Base-by-base conservation (phyloP, 2,888 invertebrate genomes). In the Hyppa rectilinea region DNA sequence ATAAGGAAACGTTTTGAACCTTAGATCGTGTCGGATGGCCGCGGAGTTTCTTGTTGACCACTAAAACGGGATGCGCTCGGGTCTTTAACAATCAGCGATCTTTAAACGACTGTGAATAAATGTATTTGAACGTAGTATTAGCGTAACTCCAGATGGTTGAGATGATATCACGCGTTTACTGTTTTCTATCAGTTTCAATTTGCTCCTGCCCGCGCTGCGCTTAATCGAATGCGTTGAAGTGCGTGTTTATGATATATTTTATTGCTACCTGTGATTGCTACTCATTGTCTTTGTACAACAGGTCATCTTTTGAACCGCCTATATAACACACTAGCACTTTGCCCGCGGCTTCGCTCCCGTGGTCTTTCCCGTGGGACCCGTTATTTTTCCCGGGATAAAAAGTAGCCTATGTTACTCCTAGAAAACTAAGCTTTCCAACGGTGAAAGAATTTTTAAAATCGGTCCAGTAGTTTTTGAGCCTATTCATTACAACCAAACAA, bases 11-110 rank as follows among this genome's bases (percentile, higher is more conserved):
- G 52, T 71, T 64, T 65, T 40, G 58, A 31, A 50, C n/a, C 40
- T 71, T 71, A 76, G 26, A 80, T 80, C 71, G 49, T 47, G 45
- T 50, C 43, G 49, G 56, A 64, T 61, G 55, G 31, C 50, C 29
- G 17, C 29, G 26, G 68, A 80, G 55, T 47, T 26, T 55, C 64
- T 61, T 55, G 29, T n/a, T 40, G 38, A 31, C 55, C 47, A 58
- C 66, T 76, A 79, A 75, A 76, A 80, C 69, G 62, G 50, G 80
- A 66, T 45, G 31, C 60, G 9, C 29, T 79, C 43, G 36, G 38
- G 20, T 56, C 69, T 64, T 75, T 49, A 36, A 75, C 76, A 75
- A 78, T 78, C 80, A 29, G 60, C 23, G 36, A 80, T 67, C 62
- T 81, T 26, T 58, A 65, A 67, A 64, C 45, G 62, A 47, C 71